Conservation (phyloP, 2,113 vertebrate species). For the Tupaia tana region DNA sequence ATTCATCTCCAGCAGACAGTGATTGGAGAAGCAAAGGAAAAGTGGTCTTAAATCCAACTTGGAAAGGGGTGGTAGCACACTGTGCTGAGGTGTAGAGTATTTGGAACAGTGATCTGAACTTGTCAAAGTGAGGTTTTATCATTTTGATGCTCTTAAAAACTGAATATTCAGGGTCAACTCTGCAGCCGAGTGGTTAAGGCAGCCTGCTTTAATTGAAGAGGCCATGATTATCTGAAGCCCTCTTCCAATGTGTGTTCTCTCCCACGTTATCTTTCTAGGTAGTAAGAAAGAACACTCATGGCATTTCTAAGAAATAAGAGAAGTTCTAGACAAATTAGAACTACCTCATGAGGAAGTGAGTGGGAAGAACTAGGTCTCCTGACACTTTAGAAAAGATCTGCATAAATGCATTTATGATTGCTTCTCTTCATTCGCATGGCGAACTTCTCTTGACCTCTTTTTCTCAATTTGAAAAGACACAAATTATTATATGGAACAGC, state of each 20-base stretch:
- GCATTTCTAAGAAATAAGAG: neutral
- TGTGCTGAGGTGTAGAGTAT: neutral
- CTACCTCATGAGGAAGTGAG: neutral
- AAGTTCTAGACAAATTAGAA: neutral
- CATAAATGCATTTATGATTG: neutral
- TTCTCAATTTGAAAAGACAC: constrained; percentile 24
- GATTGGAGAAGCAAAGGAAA: constrained; percentile 18
- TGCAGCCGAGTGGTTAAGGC: neutral
- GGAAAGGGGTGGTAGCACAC: neutral
- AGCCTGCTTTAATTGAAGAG: neutral
- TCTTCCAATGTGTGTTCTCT: neutral
- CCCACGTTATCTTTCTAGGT: neutral
- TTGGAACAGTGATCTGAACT: neutral
- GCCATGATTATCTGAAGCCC: neutral
- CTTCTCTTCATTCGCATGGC: neutral
- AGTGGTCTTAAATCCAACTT: neutral
- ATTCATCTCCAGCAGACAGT: neutral
- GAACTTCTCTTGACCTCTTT: constrained; percentile 60
- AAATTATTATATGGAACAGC: constrained; percentile 21
- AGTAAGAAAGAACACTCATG: neutral
- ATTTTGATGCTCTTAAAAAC: constrained; percentile 14
- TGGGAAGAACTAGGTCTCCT: neutral
- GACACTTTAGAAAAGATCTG: neutral
- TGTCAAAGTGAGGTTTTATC: neutral
- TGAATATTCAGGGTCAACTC: neutral